A percentile compares a stretch with the other conserved stretches of the same genome.
Conservation (phyloP, 2,113 vertebrate genomes). For the Motacilla tschutschensis region DNA sequence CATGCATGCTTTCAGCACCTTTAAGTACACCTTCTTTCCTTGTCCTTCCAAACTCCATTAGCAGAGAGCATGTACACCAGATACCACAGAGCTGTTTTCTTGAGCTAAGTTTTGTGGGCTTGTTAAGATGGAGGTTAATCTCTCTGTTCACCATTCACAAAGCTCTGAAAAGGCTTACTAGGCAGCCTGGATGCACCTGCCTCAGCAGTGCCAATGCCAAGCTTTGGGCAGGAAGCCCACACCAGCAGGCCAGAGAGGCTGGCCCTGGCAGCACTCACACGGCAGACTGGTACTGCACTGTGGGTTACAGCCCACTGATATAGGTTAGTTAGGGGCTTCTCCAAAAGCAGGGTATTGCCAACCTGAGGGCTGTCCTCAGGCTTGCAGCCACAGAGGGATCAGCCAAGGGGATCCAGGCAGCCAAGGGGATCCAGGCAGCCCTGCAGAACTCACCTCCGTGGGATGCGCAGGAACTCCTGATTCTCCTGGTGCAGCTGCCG, state of each 20-base stretch:
- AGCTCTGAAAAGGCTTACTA: background rate
- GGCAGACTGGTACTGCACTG: no score
- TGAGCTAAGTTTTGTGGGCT: rapidly evolving
- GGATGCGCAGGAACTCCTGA: slow-evolving; percentile 85
- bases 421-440: no score
- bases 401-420: background rate
- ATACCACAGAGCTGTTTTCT: background rate
- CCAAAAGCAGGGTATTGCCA: rapidly evolving
- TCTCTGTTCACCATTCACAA: rapidly evolving
- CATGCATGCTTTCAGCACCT: background rate
- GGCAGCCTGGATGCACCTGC: background rate
- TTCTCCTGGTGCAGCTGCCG: slow-evolving; percentile 88
- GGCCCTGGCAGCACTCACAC: background rate
- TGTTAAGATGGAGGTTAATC: background rate
- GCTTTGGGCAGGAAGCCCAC: background rate
- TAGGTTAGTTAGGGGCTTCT: background rate
- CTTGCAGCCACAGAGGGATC: rapidly evolving
- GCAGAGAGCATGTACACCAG: rapidly evolving
- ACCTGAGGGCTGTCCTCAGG: background rate
- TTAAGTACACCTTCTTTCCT: background rate
- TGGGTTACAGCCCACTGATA: rapidly evolving
- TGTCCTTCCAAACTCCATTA: background rate
- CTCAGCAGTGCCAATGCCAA: background rate
- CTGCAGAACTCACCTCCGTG: slow-evolving; percentile 77
- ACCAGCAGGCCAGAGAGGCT: background rate